Evolutionary conservation across 2,797 vertebrate genomes (phyloP).

Genomic region (Arnoldichthys spilopterus): DNA sequence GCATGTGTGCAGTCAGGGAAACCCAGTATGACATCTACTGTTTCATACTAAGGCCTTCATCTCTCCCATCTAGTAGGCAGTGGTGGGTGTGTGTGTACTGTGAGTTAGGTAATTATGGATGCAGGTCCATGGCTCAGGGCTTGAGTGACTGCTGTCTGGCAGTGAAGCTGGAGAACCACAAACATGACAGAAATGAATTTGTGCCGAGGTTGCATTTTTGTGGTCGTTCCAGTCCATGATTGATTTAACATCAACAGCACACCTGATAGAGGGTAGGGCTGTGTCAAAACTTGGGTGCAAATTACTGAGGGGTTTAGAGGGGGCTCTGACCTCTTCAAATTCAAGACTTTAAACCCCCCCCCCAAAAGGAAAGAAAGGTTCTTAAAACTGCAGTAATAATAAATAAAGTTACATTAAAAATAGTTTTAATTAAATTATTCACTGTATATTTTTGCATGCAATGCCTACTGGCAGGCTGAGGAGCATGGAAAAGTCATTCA

Average conservation of each 20-base stretch:
- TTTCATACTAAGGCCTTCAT: not conserved
- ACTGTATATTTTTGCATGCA: no score
- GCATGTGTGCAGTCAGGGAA: constrained; percentile 39
- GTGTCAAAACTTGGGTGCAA: not conserved
- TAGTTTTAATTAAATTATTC: no score
- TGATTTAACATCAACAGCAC: constrained; percentile 7
- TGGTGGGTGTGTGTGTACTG: not conserved
- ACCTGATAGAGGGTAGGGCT: not conserved
- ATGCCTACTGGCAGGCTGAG: no score
- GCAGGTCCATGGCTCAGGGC: constrained; percentile 58
- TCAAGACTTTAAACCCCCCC: not conserved
- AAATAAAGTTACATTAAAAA: not conserved
- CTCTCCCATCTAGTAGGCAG: not conserved
- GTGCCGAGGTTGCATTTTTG: constrained; percentile 5
- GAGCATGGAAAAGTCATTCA: no score
- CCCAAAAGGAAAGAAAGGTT: not conserved
- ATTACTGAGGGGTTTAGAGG: not conserved
- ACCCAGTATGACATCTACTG: constrained; percentile 30
- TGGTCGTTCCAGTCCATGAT: not conserved
- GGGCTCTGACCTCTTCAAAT: not conserved
- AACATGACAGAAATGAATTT: constrained; percentile 35
- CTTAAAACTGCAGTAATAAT: not conserved
- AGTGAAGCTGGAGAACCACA: constrained; percentile 52
- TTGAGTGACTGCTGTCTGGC: constrained; percentile 65
- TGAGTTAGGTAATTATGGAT: constrained; percentile 44